Conservation (phyloP, 2,797 vertebrate genomes). For the Melanotaenia trifasciata region DNA sequence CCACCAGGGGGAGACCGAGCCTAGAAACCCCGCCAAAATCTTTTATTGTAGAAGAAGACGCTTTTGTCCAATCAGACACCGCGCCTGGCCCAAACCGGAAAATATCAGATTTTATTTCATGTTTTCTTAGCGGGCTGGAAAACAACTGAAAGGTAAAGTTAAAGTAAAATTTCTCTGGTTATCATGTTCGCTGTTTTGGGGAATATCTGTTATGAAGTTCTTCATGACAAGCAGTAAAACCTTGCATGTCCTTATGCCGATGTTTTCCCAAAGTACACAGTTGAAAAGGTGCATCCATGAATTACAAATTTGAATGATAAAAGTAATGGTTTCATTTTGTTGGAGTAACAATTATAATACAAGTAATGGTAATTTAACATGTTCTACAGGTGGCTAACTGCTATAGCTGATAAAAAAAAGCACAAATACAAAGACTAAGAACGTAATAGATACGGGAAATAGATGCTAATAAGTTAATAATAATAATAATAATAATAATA, state of each 20-base stretch:
- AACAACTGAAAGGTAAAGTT: constrained; percentile 33
- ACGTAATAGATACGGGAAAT: too few species aligned
- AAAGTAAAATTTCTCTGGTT: rapidly evolving
- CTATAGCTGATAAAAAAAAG: neutral
- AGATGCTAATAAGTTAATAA: too few species aligned
- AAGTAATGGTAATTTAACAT: too few species aligned
- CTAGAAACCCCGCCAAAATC: constrained; percentile 42
- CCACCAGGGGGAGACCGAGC: constrained; percentile 15
- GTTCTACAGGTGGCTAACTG: neutral
- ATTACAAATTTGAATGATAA: too few species aligned
- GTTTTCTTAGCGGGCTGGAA: neutral
- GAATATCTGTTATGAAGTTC: neutral
- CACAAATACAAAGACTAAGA: too few species aligned
- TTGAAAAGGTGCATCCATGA: neutral
- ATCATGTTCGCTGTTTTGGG: neutral
- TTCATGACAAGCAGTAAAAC: neutral
- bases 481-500: too few species aligned
- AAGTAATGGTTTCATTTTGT: too few species aligned
- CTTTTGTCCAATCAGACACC: constrained; percentile 50
- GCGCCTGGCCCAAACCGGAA: constrained; percentile 17
- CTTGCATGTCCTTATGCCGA: neutral
- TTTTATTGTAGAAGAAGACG: constrained; percentile 62
- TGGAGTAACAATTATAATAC: neutral
- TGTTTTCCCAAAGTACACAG: neutral
- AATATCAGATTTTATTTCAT: neutral